Evolutionary conservation across 2,113 vertebrate species (phyloP).

Genomic region (Typhlomys cinereus): DNA sequence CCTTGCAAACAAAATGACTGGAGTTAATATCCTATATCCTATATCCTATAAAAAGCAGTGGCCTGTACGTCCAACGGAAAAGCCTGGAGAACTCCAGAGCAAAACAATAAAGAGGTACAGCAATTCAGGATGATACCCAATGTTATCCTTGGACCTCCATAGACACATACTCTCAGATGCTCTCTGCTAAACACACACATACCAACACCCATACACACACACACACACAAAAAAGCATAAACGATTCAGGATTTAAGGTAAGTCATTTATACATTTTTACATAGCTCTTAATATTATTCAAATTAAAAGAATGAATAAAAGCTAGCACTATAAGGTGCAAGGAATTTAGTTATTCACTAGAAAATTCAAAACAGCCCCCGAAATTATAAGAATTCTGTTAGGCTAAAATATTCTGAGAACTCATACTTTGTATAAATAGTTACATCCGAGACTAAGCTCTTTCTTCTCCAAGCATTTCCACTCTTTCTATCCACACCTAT

Average conservation of each 20-base stretch:
- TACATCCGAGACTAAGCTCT: conserved; percentile 2
- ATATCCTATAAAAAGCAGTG: too few relatives aligned
- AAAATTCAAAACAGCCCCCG: conserved; percentile 31
- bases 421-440: background rate
- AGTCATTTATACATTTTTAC: background rate
- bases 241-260: conserved; percentile 41
- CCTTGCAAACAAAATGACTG: too few relatives aligned
- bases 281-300: conserved; percentile 36
- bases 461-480: background rate
- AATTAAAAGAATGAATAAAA: conserved; percentile 58
- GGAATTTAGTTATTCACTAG: conserved; percentile 8
- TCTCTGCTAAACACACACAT: too few relatives aligned
- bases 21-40: too few relatives aligned
- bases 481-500: background rate
- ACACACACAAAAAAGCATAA: background rate
- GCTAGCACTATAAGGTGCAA: background rate
- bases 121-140: too few relatives aligned
- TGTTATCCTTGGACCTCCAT: too few relatives aligned
- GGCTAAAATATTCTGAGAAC: conserved; percentile 23
- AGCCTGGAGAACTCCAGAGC: too few relatives aligned
- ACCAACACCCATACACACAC: too few relatives aligned
- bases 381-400: background rate
- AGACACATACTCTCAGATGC: too few relatives aligned
- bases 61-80: too few relatives aligned
- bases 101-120: too few relatives aligned